phyloP scores from a whole-genome alignment of 2,888 invertebrate species.

The Deroplatys truncata region DNA sequence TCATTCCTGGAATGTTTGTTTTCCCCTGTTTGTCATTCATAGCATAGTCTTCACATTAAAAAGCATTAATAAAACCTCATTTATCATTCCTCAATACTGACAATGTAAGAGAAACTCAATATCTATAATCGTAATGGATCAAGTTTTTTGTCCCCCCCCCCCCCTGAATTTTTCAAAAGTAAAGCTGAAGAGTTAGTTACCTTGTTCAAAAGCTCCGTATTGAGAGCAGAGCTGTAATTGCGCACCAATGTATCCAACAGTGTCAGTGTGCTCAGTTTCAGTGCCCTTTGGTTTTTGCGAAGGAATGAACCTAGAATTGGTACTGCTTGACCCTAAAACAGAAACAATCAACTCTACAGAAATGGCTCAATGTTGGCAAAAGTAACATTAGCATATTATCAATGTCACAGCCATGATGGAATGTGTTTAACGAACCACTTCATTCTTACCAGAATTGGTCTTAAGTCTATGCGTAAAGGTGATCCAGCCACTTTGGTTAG shows the following conservation, averaged over 20 bases:
- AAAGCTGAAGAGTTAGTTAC: constrained; percentile 40
- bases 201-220: constrained; percentile 68
- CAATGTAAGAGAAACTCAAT: too few species aligned
- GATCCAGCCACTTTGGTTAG: constrained; percentile 91
- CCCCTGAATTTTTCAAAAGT: too few species aligned
- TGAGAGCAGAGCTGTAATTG: constrained; percentile 72
- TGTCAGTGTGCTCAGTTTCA: constrained; percentile 86
- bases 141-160: too few species aligned
- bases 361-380: background rate
- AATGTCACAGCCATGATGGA: background rate
- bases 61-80: too few species aligned
- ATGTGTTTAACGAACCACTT: background rate
- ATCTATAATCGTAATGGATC: too few species aligned
- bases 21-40: too few species aligned
- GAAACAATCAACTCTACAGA: constrained; percentile 34
- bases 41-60: too few species aligned
- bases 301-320: constrained; percentile 91
- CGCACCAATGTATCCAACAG: constrained; percentile 86
- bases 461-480: constrained; percentile 77
- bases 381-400: constrained; percentile 11
- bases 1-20: too few species aligned
- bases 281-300: constrained; percentile 91
- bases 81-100: too few species aligned
- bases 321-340: constrained; percentile 72
- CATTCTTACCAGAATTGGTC: constrained; percentile 66